Conservation (phyloP, 2,797 vertebrate genomes). For the Gymnopithys bicolor region DNA sequence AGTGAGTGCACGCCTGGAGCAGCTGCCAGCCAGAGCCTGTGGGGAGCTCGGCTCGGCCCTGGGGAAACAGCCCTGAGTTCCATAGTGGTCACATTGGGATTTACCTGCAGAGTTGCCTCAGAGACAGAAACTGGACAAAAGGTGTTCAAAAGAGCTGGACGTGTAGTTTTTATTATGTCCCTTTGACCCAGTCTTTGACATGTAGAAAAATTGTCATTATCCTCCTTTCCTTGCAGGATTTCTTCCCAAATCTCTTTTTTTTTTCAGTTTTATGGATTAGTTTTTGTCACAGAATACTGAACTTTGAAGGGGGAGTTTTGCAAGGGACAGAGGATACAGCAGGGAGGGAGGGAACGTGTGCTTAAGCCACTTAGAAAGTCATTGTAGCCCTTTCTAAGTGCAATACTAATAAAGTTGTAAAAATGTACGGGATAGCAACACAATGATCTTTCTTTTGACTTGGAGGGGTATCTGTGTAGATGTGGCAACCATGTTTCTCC, state of each 20-base stretch:
- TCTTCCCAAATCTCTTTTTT: not conserved
- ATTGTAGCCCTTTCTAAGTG: not conserved
- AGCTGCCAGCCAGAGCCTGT: not conserved
- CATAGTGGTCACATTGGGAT: fast-evolving
- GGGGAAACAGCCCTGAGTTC: not conserved
- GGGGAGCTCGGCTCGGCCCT: not conserved
- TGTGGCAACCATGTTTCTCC: not conserved
- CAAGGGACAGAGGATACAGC: not conserved
- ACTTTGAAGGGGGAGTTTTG: not conserved
- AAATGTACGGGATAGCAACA: not conserved
- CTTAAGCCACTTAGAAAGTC: not conserved
- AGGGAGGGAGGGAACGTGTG: fast-evolving
- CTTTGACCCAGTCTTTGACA: not conserved
- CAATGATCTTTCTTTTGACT: not conserved
- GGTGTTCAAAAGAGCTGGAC: not conserved
- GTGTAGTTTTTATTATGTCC: not conserved
- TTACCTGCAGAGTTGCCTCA: not conserved
- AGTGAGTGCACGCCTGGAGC: not conserved
- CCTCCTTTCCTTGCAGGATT: not conserved
- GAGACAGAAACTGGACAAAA: not conserved
- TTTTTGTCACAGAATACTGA: not conserved
- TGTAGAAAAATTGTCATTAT: not conserved
- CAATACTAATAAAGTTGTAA: not conserved
- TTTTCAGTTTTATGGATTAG: not conserved
- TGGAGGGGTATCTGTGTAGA: not conserved